These are phyloP conservation scores for Eristalinus sepulchralis DNA, from an alignment of 2,888 invertebrate genomes.

Conservation along the genomic window DNA sequence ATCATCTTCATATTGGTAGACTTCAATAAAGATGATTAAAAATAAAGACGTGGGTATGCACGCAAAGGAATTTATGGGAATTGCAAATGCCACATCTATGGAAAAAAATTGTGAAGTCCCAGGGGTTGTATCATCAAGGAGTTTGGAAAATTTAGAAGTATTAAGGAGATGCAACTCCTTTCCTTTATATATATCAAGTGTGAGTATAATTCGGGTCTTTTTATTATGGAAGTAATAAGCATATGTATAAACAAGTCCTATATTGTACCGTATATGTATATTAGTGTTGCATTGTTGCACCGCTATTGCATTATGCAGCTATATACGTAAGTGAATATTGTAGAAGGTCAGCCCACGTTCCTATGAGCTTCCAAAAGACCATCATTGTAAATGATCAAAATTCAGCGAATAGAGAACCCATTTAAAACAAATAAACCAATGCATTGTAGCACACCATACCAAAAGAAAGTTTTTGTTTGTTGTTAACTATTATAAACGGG, in stretches of 20 bases:
- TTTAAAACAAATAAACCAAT: background rate
- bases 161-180: conserved; percentile 55
- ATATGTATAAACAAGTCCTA: background rate
- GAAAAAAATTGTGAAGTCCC: conserved; percentile 50
- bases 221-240: background rate
- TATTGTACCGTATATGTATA: background rate
- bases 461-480: background rate
- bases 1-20: conserved; percentile 39
- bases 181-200: conserved; percentile 48
- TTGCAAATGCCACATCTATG: conserved; percentile 47
- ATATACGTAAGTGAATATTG: background rate
- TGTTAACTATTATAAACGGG: background rate
- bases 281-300: background rate
- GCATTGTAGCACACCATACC: background rate
- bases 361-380: background rate
- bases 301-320: background rate
- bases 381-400: background rate
- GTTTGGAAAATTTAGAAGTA: conserved; percentile 47
- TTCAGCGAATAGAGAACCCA: background rate
- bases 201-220: conserved; percentile 11
- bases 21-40: conserved; percentile 47
- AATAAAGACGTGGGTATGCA: conserved; percentile 54
- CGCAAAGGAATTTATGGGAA: conserved; percentile 52
- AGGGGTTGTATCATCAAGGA: conserved; percentile 11
- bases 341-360: background rate